These are phyloP conservation scores for Oryzias celebensis DNA, from an alignment of 2,113 vertebrate species.

Conservation along the genomic window DNA sequence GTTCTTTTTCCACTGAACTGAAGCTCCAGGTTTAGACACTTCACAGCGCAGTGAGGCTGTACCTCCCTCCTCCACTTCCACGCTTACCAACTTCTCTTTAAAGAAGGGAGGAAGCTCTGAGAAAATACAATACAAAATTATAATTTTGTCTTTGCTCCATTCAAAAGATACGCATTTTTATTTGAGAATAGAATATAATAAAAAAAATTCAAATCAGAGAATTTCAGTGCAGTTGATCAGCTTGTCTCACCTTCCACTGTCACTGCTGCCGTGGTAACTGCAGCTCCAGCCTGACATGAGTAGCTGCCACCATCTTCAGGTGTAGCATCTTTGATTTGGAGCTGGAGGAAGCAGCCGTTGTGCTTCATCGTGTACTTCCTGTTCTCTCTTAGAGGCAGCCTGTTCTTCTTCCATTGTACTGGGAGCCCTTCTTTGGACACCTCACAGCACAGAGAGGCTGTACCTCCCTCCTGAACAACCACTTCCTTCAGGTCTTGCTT, in stretches of 20 bases:
- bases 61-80: constrained; percentile 47
- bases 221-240: too few species aligned
- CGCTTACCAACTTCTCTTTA: constrained; percentile 33
- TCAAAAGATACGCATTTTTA: neutral
- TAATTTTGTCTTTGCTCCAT: neutral
- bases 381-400: constrained; percentile 57
- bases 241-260: constrained; percentile 77
- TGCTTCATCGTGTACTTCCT: constrained; percentile 76
- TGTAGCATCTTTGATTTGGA: constrained; percentile 63
- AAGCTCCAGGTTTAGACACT: constrained; percentile 56
- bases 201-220: neutral
- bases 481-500: constrained; percentile 55
- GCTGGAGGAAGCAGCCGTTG: constrained; percentile 62
- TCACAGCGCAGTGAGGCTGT: constrained; percentile 53
- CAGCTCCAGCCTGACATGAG: constrained; percentile 55
- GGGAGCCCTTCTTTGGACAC: constrained; percentile 64
- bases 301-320: constrained; percentile 66
- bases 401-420: constrained; percentile 71
- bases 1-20: constrained; percentile 69
- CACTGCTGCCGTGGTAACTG: constrained; percentile 56
- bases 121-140: neutral
- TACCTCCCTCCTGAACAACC: constrained; percentile 47
- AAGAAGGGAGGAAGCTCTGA: constrained; percentile 45
- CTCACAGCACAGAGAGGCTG: constrained; percentile 60
- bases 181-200: neutral